Base-by-base conservation (phyloP, 2,113 vertebrate genomes). In the Telmatochromis brachygnathus region DNA sequence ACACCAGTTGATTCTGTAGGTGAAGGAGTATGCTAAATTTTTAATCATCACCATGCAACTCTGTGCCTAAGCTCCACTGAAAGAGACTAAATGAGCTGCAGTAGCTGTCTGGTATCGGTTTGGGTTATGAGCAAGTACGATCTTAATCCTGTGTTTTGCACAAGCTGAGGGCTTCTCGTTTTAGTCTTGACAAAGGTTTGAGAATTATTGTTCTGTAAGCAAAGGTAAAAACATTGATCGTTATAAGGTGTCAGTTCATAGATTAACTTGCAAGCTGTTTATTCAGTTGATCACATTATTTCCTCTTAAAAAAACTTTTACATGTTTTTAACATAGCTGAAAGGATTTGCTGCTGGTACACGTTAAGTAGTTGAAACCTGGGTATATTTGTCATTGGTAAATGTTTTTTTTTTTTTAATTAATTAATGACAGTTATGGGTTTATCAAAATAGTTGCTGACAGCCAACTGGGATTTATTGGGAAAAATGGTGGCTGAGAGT, bases 1-100 rank as follows among this genome's bases (percentile, higher is more conserved):
- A 96, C 95, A 96, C 94, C 93, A 87, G 94, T 95, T 96, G 94
- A 94, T 96, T 96, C 91, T 95, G 92, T 92, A 92, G 91, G 93
- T 94, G 95, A 94, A 94, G 92, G 87, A 94, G 88, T 84, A 9
- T 73, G 88, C 89, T 96, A 42, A 91, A 96, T 95, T 93, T 95
- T 96, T 96, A 94, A 96, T 96, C 87, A 84, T 82, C 82, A 30
- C 79, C 10, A 30, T 86, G 89, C 93, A 87, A 73, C 81, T 88
- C 55, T 58, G 84, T 79, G 89, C 81, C 81, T 39, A 65, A 68
- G 86, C 87, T 88, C 53, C 14, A 81, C 28, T 65, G 83, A 90
- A 84, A 84, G 39, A 51, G 77, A 84, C 56, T 75, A 87, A 91
- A 75, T 88, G 87, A 79, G 82, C 39, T 75, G 37, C 77, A 39